These are phyloP conservation scores for Platycercus adscitus DNA, from an alignment of 2,113 vertebrate genomes.

Conservation along the genomic window DNA sequence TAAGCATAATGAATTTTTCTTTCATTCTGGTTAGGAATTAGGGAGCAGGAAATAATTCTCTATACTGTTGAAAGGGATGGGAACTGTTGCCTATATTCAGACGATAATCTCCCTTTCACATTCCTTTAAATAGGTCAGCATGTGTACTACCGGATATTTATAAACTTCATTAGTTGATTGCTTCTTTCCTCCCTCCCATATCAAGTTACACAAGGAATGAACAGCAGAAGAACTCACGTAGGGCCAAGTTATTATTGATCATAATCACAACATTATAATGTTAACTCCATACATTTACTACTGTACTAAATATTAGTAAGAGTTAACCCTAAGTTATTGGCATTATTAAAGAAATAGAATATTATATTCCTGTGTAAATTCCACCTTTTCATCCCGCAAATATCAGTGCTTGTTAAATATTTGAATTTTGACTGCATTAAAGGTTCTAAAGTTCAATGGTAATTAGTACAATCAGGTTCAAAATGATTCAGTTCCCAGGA, in stretches of 20 bases:
- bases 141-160: neutral
- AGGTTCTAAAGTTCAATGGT: constrained; percentile 71
- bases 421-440: constrained; percentile 67
- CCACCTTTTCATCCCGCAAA: constrained; percentile 10
- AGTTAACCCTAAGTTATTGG: neutral
- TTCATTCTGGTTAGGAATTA: neutral
- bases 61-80: neutral
- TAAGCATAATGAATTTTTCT: neutral
- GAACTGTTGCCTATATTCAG: neutral
- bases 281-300: neutral
- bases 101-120: neutral
- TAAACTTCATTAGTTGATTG: neutral
- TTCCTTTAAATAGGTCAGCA: neutral
- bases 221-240: neutral
- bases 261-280: neutral
- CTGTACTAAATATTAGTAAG: neutral
- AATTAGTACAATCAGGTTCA: constrained; percentile 74
- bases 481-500: constrained; percentile 52
- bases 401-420: constrained; percentile 72
- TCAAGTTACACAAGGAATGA: neutral
- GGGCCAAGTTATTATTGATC: neutral
- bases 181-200: neutral
- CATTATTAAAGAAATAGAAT: constrained; percentile 16
- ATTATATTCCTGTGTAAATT: constrained; percentile 3
- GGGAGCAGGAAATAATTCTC: neutral